Evolutionary conservation across 2,113 vertebrate species (phyloP), one percentile per base, ranked within the genome.

Genomic region (Lasiurus borealis): DNA sequence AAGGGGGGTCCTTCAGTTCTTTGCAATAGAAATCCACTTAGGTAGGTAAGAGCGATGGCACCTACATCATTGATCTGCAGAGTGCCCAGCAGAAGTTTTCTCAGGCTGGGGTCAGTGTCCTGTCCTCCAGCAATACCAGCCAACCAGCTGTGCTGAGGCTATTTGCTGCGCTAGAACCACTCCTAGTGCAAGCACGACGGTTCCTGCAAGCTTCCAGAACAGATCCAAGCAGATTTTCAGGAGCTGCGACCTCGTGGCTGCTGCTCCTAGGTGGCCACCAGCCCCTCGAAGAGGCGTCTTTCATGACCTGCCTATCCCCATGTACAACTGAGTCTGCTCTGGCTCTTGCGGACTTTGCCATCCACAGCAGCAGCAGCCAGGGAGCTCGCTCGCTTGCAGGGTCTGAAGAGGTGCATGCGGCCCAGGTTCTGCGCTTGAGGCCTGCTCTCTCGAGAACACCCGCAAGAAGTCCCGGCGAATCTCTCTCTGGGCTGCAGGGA

Each of bases 341-440:
- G 68, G 0, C 5, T 36, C 29, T 8, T 2, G 52, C 2, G 34
- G 21, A 44, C 46, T 12, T 4, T 3, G 21, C 15, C 57, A 68
- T 7, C n/a, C 21, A 2, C 10, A 19, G 40, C 16, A 9, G 15
- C 46, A 25, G 16, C 3, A 4, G 6, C 62, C 31, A 8, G 12
- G 29, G 7, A 15, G 36, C 29, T 64, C 34, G 0, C 29, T 34
- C n/a, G n/a, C 29, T 0, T 4, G 18, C 29, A 0, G 0, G 23
- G 11, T 54, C 68, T 46, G 27, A 14, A 16, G 21, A n/a, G n/a
- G n/a, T n/a, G n/a, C n/a, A n/a, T n/a, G n/a, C n/a, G n/a, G n/a
- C n/a, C n/a, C n/a, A n/a, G n/a, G n/a, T n/a, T n/a, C n/a, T n/a
- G n/a, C n/a, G n/a, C n/a, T n/a, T n/a, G n/a, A n/a, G n/a, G n/a